Conservation (phyloP, 2,113 vertebrate genomes). For the Oreocharis arfaki region DNA sequence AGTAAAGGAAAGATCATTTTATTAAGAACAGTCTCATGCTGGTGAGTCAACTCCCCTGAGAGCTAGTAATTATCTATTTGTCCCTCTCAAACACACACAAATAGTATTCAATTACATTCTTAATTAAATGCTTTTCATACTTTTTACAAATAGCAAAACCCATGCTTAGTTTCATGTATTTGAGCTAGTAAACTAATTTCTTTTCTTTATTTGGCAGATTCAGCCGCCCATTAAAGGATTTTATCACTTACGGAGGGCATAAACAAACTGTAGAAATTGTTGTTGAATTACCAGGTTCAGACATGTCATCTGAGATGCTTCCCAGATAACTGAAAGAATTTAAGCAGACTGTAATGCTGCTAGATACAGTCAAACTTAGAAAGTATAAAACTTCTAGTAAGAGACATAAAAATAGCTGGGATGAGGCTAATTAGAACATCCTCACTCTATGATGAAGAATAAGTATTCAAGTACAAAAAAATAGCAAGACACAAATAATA, state of each 20-base stretch:
- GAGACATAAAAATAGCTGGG: background rate
- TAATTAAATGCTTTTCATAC: background rate
- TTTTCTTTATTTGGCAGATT: background rate
- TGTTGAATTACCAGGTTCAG: background rate
- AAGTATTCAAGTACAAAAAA: background rate
- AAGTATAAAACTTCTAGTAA: background rate
- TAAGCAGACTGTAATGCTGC: background rate
- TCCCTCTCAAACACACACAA: background rate
- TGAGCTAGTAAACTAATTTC: background rate
- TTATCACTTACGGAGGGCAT: background rate
- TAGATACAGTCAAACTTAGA: background rate
- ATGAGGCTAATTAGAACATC: background rate
- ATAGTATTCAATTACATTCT: background rate
- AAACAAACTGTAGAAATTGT: background rate
- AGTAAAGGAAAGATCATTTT: background rate
- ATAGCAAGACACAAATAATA: background rate
- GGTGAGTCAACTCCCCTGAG: background rate
- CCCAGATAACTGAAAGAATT: background rate
- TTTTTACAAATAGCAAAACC: background rate
- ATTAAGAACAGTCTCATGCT: background rate
- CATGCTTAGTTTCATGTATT: background rate
- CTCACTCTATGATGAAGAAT: background rate
- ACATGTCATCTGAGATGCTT: background rate
- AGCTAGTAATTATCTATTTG: background rate
- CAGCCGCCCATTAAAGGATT: slow-evolving; percentile 12